phyloP scores from a whole-genome alignment of 2,113 vertebrate species.

The Deroptyus accipitrinus region DNA sequence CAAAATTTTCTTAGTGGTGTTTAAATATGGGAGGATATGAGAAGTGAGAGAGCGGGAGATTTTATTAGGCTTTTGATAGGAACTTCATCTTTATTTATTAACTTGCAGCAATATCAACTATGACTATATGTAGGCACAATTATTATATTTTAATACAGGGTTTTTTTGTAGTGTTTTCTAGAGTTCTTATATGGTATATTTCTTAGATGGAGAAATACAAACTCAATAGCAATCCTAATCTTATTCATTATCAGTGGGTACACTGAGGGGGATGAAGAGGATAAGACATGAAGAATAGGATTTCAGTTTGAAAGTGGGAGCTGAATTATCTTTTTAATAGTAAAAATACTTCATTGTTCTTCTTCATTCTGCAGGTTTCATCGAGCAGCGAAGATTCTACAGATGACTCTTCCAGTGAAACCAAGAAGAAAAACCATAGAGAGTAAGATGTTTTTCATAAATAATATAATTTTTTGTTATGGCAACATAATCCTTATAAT shows the following conservation, averaged over 20 bases:
- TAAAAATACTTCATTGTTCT: constrained; percentile 10
- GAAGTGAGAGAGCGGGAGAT: neutral
- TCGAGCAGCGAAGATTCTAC: constrained; percentile 89
- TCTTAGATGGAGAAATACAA: constrained; percentile 16
- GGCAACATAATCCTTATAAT: neutral
- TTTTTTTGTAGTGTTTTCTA: neutral
- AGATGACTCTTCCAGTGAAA: constrained; percentile 78
- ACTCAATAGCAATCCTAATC: neutral
- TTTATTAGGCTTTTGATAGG: neutral
- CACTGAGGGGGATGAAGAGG: neutral
- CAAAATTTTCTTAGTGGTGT: neutral
- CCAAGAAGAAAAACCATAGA: constrained; percentile 84
- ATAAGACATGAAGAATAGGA: neutral
- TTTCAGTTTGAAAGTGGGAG: constrained; percentile 1
- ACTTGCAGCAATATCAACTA: neutral
- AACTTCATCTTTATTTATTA: constrained; percentile 6
- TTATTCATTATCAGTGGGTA: neutral
- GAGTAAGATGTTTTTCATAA: constrained; percentile 76
- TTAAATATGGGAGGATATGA: constrained; percentile 6
- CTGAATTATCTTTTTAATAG: neutral
- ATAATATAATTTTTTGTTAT: neutral
- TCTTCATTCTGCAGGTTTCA: constrained; percentile 79
- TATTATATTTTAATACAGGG: neutral
- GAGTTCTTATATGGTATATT: neutral
- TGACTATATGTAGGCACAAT: neutral